phyloP scores from a whole-genome alignment of 2,888 invertebrate species.

The Scaptomyza parva region DNA sequence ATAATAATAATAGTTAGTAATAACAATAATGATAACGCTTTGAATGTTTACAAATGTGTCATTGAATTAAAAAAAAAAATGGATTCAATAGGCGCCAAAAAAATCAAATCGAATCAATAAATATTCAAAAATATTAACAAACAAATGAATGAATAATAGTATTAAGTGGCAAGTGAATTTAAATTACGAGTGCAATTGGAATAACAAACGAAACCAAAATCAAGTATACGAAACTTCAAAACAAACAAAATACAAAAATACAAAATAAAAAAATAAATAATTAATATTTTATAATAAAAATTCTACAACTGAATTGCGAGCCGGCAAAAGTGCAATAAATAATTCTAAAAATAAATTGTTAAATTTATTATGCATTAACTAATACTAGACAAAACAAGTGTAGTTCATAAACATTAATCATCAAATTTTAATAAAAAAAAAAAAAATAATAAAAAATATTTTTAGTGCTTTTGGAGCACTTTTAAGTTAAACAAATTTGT shows the following conservation, averaged over 20 bases:
- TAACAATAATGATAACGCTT: slow-evolving; percentile 58
- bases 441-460: slow-evolving; percentile 10
- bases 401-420: slow-evolving; percentile 14
- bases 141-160: slow-evolving; percentile 2
- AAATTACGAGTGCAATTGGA: slow-evolving; percentile 53
- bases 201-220: slow-evolving; percentile 54
- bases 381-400: slow-evolving; percentile 11
- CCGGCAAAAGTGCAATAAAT: slow-evolving; percentile 67
- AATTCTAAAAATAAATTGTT: slow-evolving; percentile 12
- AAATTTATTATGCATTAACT: slow-evolving; percentile 41
- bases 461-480: slow-evolving; percentile 12
- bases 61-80: slow-evolving; percentile 31
- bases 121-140: slow-evolving; percentile 41
- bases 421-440: no score
- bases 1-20: slow-evolving; percentile 56
- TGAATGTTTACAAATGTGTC: slow-evolving; percentile 51
- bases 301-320: slow-evolving; percentile 29
- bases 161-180: slow-evolving; percentile 50
- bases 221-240: slow-evolving; percentile 54
- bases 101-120: slow-evolving; percentile 31
- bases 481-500: slow-evolving; percentile 10
- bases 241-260: slow-evolving; percentile 26
- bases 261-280: slow-evolving; percentile 8
- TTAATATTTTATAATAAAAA: slow-evolving; percentile 35
- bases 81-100: slow-evolving; percentile 55